These are phyloP conservation scores for Microtus montanus DNA, from an alignment of 2,113 vertebrate species.

Conservation along the genomic window DNA sequence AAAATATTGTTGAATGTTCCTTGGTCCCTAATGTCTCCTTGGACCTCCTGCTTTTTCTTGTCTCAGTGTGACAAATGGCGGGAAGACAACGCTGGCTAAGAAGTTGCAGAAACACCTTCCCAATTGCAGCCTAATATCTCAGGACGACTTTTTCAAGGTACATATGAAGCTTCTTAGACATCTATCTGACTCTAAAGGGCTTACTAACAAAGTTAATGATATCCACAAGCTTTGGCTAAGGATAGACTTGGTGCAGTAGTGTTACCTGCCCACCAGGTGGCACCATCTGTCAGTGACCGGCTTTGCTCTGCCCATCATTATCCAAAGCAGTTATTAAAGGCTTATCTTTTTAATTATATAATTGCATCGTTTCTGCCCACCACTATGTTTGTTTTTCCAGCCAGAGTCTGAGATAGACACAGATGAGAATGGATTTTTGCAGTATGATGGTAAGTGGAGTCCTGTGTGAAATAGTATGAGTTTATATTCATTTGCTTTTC, in stretches of 20 bases:
- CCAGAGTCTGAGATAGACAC: slow-evolving; percentile 89
- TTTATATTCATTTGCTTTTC: slow-evolving; percentile 51
- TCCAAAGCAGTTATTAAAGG: slow-evolving; percentile 18
- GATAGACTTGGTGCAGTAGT: neutral
- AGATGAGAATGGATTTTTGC: slow-evolving; percentile 93
- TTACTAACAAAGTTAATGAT: neutral
- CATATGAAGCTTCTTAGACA: slow-evolving; percentile 5
- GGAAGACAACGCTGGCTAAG: slow-evolving; percentile 93
- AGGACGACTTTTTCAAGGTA: slow-evolving; percentile 98
- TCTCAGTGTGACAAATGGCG: slow-evolving; percentile 94
- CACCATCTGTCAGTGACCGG: neutral
- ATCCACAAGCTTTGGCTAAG: neutral
- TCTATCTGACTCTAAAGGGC: neutral
- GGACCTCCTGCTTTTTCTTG: neutral
- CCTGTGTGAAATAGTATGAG: slow-evolving; percentile 2
- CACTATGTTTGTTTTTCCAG: slow-evolving; percentile 81
- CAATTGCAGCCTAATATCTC: slow-evolving; percentile 91
- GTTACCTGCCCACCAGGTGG: slow-evolving; percentile 56
- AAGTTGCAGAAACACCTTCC: slow-evolving; percentile 88
- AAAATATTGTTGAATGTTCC: neutral
- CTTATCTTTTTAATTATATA: neutral
- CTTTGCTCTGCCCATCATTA: neutral
- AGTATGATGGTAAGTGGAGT: slow-evolving; percentile 92
- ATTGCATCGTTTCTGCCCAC: slow-evolving; percentile 25
- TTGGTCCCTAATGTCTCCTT: slow-evolving; percentile 23